These are phyloP conservation scores for Drosophila takahashii DNA, from an alignment of 1,140 invertebrate species.

Conservation along the genomic window DNA sequence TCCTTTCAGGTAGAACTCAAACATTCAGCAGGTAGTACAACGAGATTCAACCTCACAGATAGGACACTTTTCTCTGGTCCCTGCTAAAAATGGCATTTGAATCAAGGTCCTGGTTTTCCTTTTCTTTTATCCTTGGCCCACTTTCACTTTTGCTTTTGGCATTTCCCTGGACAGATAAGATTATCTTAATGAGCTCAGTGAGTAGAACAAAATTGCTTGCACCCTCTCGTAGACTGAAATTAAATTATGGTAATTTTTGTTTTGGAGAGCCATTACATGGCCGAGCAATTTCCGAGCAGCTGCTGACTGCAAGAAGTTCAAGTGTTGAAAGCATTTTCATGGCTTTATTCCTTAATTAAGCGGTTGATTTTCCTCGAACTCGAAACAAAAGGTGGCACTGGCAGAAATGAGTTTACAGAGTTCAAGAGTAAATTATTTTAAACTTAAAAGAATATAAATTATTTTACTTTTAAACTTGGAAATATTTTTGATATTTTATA, in stretches of 20 bases:
- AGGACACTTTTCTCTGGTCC: conserved; percentile 12
- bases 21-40: conserved; percentile 7
- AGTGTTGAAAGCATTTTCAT: conserved; percentile 46
- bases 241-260: conserved; percentile 46
- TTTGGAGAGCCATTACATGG: conserved; percentile 44
- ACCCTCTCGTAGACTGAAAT: conserved; percentile 8
- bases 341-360: conserved; percentile 66
- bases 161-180: too few relatives aligned
- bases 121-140: conserved; percentile 5
- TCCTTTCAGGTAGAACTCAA: conserved; percentile 22
- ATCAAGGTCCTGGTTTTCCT: conserved; percentile 4
- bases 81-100: conserved; percentile 25
- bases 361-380: conserved; percentile 41
- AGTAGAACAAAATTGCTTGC: conserved; percentile 10
- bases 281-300: conserved; percentile 40
- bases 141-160: conserved; percentile 55
- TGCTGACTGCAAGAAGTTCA: conserved; percentile 53
- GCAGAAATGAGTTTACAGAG: background rate
- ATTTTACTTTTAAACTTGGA: background rate
- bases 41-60: background rate
- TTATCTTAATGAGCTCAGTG: conserved; percentile 50
- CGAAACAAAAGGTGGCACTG: conserved; percentile 4
- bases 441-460: too few relatives aligned
- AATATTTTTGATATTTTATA: too few relatives aligned
- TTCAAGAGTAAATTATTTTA: background rate